Conservation (phyloP, 1,140 invertebrate genomes). For the Acromyrmex echinatior region DNA sequence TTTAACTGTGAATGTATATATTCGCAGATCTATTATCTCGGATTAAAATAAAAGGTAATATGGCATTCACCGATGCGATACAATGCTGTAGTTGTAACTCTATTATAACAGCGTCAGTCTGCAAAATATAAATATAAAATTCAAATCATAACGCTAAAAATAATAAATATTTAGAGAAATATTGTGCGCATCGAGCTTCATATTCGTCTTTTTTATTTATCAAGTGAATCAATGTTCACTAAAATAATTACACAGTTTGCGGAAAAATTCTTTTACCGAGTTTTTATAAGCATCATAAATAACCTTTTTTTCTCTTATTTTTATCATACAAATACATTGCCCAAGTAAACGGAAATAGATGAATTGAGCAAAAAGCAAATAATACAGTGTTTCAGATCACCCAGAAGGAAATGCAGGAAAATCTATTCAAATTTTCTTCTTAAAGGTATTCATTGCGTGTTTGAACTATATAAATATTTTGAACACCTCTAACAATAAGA, state of each 20-base stretch:
- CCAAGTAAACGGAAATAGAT: neutral
- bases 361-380: neutral
- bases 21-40: constrained; percentile 5
- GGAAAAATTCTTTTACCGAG: neutral
- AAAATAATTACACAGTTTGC: neutral
- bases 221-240: neutral
- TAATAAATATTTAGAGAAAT: neutral
- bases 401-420: too few species aligned
- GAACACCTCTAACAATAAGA: too few species aligned
- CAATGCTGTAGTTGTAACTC: neutral
- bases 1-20: neutral
- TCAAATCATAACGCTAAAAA: neutral
- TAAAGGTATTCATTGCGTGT: too few species aligned
- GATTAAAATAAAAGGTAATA: constrained; percentile 22
- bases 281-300: neutral
- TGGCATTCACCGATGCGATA: too few species aligned
- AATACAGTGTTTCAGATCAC: neutral
- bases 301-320: neutral
- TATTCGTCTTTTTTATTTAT: neutral
- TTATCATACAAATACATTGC: neutral
- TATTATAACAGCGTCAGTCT: neutral
- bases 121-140: constrained; percentile 6
- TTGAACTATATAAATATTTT: too few species aligned
- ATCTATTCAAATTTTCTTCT: too few species aligned
- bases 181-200: neutral